Base-by-base conservation (phyloP, 1,140 invertebrate genomes). In the Lordiphosa mommai region DNA sequence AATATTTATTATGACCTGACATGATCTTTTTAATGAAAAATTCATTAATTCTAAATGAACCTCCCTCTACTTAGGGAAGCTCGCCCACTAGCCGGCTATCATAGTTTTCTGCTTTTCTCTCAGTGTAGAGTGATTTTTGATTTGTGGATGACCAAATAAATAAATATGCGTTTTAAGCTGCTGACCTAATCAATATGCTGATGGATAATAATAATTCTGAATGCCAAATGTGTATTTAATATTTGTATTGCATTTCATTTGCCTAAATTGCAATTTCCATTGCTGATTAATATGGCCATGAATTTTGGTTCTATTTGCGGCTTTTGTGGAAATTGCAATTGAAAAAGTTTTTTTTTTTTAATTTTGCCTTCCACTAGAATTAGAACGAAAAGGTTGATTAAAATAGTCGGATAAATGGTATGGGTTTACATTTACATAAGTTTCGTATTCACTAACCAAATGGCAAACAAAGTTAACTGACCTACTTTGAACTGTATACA, bases 391-490 rank as follows among this genome's bases (percentile, higher is more conserved):
- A 80, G 70, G 58, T 58, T 79, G 61, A 68, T 65, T 79, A 61
- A 82, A 70, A 59, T 59, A 65, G 47, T 43, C 16, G 1, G 1
- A 23, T 23, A 23, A 6, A 4, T 23, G 4, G 13, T 50, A 33
- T 17, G 2, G 40, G 44, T 23, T 46, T 44, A 23, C 46, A 59
- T 60, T 69, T 53, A 43, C 56, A 68, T 44, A 41, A 66, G 53
- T 82, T 71, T 13, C 58, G 29, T 52, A 74, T 82, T 66, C 60
- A 53, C 71, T 60, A 60, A 30, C 36, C 46, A 55, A 76, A 67
- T 57, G 61, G 34, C 61, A 47, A 70, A 61, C 50, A 56, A 74
- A 76, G 61, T 76, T 53, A 50, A 30, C 13, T 82, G 76, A 82
- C 76, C 76, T 55, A 82, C 30, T 82, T 80, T 67, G 0, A 12